Evolutionary conservation across 1,140 invertebrate species (phyloP), one percentile per base, ranked within the genome.

Genomic region (Eupeodes corollae): DNA sequence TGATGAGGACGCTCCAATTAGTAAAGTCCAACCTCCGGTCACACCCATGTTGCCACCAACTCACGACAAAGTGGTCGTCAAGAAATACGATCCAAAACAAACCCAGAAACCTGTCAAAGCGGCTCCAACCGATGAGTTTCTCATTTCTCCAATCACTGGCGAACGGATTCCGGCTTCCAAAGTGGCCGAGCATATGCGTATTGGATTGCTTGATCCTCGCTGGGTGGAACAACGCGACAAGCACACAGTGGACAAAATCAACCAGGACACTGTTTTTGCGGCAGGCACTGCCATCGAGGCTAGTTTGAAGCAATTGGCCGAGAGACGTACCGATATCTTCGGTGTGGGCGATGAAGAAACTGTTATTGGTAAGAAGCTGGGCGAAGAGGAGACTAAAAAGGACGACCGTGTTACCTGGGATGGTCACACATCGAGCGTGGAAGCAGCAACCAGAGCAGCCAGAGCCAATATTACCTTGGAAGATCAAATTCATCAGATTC

Each of bases 291-390:
- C 91, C 15, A 98, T 99, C 57, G 91, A 96, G 55, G 90, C 85
- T 11, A 96, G 88, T 65, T 79, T 99, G 56, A 97, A 96, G 66
- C 84, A 94, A 59, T 74, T 99, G 52, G 96, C 95, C 0, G 95
- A 99, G 63, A 79, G 95, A 55, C 90, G 97, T 86, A 98, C 96
- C 3, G 97, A 99, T 80, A 99, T 99, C 71, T 99, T 99, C 68
- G 97, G 97, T 76, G 86, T 91, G 47, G 96, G 95, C 51, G 90
- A 91, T 60, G 94, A 98, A 69, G 96, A 99, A 76, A 97, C 95
- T 0, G 88, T 91, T 2, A 99, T 99, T 68, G 96, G 96, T 79
- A 94, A 96, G 72, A 99, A 99, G 70, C 91, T 97, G 53, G 96
- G 96, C 9, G 93, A 98, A 69, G 94, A 98, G 60, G 93, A 86